phyloP scores from a whole-genome alignment of 1,140 invertebrate species.

The Phenacoccus solenopsis region DNA sequence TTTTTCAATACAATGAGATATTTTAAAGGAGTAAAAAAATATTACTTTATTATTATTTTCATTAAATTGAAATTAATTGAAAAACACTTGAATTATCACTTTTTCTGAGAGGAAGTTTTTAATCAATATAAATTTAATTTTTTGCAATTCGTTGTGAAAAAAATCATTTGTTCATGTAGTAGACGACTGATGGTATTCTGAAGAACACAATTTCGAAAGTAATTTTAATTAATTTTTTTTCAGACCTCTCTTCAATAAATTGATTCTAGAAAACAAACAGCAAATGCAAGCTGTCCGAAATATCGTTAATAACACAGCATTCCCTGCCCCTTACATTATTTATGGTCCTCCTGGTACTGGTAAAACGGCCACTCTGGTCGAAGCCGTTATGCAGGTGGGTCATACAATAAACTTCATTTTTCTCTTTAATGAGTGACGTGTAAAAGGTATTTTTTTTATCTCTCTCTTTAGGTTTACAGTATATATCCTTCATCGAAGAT shows the following conservation, averaged over 20 bases:
- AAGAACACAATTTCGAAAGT: background rate
- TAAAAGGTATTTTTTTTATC: background rate
- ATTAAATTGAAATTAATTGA: too few species aligned
- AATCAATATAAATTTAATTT: too few species aligned
- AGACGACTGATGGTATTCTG: background rate
- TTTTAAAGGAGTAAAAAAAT: too few species aligned
- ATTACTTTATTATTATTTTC: too few species aligned
- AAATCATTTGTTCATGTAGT: too few species aligned
- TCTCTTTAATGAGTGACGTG: background rate
- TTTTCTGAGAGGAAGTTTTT: too few species aligned
- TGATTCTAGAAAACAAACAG: conserved; percentile 28
- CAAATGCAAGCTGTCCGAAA: conserved; percentile 67
- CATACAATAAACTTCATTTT: background rate
- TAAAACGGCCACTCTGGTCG: conserved; percentile 83
- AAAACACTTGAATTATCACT: too few species aligned
- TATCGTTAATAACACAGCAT: conserved; percentile 55
- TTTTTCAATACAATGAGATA: too few species aligned
- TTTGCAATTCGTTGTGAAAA: too few species aligned
- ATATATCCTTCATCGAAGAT: conserved; percentile 26
- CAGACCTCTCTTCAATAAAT: background rate
- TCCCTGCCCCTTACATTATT: conserved; percentile 74
- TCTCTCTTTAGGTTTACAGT: conserved; percentile 8
- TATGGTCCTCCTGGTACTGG: conserved; percentile 94
- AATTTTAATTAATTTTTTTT: background rate
- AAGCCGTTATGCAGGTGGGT: conserved; percentile 65